Conservation (phyloP, 2,888 invertebrate species). For the Drosophila suboccidentalis region DNA sequence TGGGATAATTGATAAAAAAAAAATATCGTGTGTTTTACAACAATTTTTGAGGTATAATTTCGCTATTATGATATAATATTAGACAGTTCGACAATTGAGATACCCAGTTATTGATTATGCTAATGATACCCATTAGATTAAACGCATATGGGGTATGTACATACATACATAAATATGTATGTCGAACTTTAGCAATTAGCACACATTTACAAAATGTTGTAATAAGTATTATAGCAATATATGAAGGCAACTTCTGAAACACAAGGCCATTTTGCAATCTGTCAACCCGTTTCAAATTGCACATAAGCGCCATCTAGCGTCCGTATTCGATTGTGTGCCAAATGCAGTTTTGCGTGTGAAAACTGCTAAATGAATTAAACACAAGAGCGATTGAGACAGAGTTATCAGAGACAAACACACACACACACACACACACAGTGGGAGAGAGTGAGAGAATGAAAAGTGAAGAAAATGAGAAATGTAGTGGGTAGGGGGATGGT, state of each 20-base stretch:
- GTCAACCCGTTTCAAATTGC: conserved; percentile 16
- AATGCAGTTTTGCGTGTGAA: conserved; percentile 58
- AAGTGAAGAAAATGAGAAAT: background rate
- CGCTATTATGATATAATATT: background rate
- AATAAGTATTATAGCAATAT: background rate
- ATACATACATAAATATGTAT: background rate
- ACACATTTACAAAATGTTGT: conserved; percentile 7
- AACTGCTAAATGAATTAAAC: conserved; percentile 57
- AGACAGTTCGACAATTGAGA: background rate
- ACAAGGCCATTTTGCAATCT: conserved; percentile 27
- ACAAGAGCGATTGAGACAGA: conserved; percentile 15
- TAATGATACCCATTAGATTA: background rate
- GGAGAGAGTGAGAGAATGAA: background rate
- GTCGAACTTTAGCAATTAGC: background rate
- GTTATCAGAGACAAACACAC: background rate
- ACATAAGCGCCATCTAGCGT: conserved; percentile 56
- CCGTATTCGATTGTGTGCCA: conserved; percentile 37
- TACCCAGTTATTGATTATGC: background rate
- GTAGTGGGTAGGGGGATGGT: background rate
- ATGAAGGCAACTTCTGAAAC: background rate
- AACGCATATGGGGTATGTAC: background rate
- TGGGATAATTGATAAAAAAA: background rate
- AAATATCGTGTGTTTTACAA: too few relatives aligned
- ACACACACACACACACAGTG: too few relatives aligned
- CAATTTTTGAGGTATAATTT: background rate